Evolutionary conservation across 2,888 invertebrate species (phyloP), one percentile per base, ranked within the genome.

Genomic region (Caenorhabditis imperialis): DNA sequence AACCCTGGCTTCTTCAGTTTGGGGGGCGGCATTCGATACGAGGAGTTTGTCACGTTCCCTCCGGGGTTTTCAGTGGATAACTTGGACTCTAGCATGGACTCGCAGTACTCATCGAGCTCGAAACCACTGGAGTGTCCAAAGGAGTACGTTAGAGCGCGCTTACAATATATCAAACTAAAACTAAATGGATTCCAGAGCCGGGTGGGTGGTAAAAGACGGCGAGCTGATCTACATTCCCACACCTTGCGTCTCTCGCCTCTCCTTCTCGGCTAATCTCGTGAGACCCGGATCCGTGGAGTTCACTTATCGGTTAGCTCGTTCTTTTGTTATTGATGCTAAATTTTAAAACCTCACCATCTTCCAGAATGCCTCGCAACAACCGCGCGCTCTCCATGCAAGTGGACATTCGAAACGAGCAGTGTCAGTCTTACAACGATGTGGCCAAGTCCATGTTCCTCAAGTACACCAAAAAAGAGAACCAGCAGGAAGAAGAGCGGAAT

Each of bases 1-100:
- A 88, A 89, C 20, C 84, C 89, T 5, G 86, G 91, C 8, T 90
- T 90, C 5, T 92, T 90, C 83, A 91, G 91, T 35, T 86, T 91
- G 33, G 91, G 91, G 2, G 91, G 91, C 20, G 91, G 91, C 14
- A 87, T 90, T 14, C 87, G 90, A 16, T 91, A 90, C 85, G 91
- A 91, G 65, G 89, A 89, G 30, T 92, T 91, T 90, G 89, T 90
- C 23, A 88, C 88, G 0, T 81, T 91, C 18, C 91, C 91, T 0
- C 48, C 84, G 10, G 91, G 90, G 12, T 91, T 82, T 48, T 61
- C 77, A 6, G 67, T 81, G 12, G 82, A 82, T 18, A 81, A 81
- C 42, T 72, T 81, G 38, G 82, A 82, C 44, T 53, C 77, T n/a
- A 53, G 48, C 16, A 25, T 67, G 23, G 81, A 76, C 25, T 23